phyloP scores from a whole-genome alignment of 2,113 vertebrate species.

The Pelusios castaneus region DNA sequence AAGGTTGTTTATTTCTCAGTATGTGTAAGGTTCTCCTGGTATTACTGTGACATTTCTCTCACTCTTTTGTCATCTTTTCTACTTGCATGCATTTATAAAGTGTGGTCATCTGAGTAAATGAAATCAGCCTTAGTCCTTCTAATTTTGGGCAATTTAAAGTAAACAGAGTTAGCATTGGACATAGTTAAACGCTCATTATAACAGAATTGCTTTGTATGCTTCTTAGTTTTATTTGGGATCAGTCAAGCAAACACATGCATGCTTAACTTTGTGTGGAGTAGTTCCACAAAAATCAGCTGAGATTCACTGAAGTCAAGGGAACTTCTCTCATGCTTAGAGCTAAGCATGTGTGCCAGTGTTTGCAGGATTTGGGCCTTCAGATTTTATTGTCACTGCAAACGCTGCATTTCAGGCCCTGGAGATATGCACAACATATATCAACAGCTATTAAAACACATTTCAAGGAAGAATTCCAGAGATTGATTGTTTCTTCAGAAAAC shows the following conservation, averaged over 20 bases:
- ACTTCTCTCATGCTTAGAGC: neutral
- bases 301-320: neutral
- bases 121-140: constrained; percentile 35
- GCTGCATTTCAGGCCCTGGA: neutral
- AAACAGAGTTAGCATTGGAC: constrained; percentile 54
- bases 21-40: constrained; percentile 5
- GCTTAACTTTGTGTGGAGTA: constrained; percentile 21
- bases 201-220: constrained; percentile 55
- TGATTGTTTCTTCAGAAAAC: constrained; percentile 75
- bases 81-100: neutral
- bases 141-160: constrained; percentile 58
- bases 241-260: constrained; percentile 29
- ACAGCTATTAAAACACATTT: constrained; percentile 71
- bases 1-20: constrained; percentile 40
- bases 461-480: constrained; percentile 71
- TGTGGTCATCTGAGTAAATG: constrained; percentile 20
- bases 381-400: neutral
- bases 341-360: neutral
- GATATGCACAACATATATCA: constrained; percentile 58
- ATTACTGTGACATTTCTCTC: neutral
- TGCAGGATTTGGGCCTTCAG: constrained; percentile 30
- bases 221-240: constrained; percentile 44
- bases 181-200: constrained; percentile 51
- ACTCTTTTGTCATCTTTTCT: neutral
- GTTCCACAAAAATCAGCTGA: constrained; percentile 3